A percentile compares a stretch with the other conserved stretches of the same genome.
phyloP scores from a whole-genome alignment of 1,140 invertebrate species.

The Lerema accius region DNA sequence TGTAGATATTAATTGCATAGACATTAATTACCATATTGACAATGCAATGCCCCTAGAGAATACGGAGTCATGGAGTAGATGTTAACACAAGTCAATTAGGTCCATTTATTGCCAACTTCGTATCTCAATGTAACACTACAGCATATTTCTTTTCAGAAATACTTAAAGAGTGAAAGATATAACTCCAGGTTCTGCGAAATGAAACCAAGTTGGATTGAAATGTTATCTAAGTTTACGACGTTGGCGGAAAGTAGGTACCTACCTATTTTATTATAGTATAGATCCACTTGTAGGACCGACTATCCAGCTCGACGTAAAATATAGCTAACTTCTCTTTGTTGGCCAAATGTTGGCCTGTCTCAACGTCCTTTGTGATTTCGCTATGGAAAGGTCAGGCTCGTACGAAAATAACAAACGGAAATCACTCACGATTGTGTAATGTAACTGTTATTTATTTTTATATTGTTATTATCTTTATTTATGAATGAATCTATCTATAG shows the following conservation, averaged over 20 bases:
- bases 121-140: no score
- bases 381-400: conserved; percentile 6
- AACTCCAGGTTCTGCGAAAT: conserved; percentile 3
- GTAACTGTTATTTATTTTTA: conserved; percentile 34
- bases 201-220: conserved; percentile 24
- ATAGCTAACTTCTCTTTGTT: conserved; percentile 23
- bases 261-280: conserved; percentile 30
- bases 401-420: conserved; percentile 1
- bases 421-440: no score
- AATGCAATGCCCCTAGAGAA: no score
- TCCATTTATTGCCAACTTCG: no score
- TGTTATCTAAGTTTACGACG: conserved; percentile 28
- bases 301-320: conserved; percentile 21
- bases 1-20: no score
- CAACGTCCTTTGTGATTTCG: conserved; percentile 14
- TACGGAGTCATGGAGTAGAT: no score
- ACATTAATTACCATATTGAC: no score
- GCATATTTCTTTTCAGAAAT: no score
- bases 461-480: no score
- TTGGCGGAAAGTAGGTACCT: conserved; percentile 23
- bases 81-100: no score
- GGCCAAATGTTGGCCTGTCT: conserved; percentile 23
- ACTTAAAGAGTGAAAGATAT: background rate
- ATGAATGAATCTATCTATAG: no score
- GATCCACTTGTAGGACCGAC: conserved; percentile 21